Percentiles rank a stretch among this genome's conserved stretches.
Conservation (phyloP, 2,888 invertebrate genomes). For the Ormia ochracea region DNA sequence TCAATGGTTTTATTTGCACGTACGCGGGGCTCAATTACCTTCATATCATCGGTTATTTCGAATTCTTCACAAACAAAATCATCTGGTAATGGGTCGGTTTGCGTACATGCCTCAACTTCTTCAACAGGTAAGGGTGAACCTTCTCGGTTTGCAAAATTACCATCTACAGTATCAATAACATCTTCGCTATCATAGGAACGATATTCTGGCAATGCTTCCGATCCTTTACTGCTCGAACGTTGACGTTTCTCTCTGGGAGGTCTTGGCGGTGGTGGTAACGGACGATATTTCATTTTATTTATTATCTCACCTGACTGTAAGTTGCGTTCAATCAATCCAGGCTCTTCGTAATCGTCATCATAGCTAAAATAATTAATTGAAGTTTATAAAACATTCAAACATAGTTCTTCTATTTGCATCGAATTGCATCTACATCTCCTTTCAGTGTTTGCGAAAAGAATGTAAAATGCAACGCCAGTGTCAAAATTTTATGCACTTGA, state of each 20-base stretch:
- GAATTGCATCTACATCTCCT: background rate
- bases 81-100: conserved; percentile 90
- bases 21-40: conserved; percentile 74
- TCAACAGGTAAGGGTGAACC: conserved; percentile 65
- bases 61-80: conserved; percentile 83
- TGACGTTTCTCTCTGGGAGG: conserved; percentile 83
- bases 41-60: conserved; percentile 76
- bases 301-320: conserved; percentile 86
- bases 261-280: conserved; percentile 90
- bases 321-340: conserved; percentile 78
- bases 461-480: background rate
- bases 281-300: conserved; percentile 89
- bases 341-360: conserved; percentile 79
- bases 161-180: conserved; percentile 69
- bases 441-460: background rate
- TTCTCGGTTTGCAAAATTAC: conserved; percentile 66
- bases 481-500: background rate
- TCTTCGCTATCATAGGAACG: conserved; percentile 73
- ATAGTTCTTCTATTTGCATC: background rate
- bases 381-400: conserved; percentile 13
- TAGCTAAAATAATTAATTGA: conserved; percentile 56
- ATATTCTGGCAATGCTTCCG: conserved; percentile 56
- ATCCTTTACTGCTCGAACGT: conserved; percentile 64
- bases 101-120: conserved; percentile 88
- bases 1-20: conserved; percentile 71